phyloP scores from a whole-genome alignment of 35 echinoderm and acorn worm species.

The Apostichopus californicus region DNA sequence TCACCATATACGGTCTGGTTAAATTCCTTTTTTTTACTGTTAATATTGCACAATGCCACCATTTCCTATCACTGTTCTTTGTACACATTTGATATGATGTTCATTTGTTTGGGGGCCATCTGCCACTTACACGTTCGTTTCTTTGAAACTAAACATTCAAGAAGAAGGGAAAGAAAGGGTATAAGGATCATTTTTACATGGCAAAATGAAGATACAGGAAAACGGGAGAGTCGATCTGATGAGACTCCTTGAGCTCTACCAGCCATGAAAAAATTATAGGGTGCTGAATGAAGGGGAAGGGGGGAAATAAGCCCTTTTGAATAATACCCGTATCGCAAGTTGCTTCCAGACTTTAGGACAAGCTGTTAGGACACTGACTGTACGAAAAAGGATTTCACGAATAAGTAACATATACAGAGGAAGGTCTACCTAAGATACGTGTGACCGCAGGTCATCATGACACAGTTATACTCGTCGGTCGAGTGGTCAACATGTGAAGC shows the following conservation, averaged over 20 bases:
- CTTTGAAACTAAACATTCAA: background rate
- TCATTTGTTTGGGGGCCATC: too few species aligned
- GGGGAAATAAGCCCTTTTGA: background rate
- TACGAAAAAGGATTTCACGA: background rate
- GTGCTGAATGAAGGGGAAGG: too few species aligned
- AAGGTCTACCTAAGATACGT: background rate
- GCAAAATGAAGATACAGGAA: too few species aligned
- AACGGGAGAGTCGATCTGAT: too few species aligned
- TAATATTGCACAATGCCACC: background rate
- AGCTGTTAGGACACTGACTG: background rate
- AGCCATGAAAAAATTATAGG: too few species aligned
- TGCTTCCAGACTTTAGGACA: background rate
- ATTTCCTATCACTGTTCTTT: too few species aligned
- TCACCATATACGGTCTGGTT: too few species aligned
- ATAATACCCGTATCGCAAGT: slow-evolving; percentile 4
- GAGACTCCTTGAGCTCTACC: too few species aligned
- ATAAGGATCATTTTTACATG: too few species aligned
- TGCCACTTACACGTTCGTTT: background rate
- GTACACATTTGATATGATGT: too few species aligned
- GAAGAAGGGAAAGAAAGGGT: background rate
- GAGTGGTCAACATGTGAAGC: slow-evolving; percentile 77
- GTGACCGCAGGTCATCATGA: slow-evolving; percentile 51
- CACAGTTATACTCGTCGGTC: slow-evolving; percentile 82
- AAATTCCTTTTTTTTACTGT: too few species aligned
- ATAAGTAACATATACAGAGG: background rate